Base-by-base conservation (phyloP, 2,888 invertebrate genomes). In the Herminia tarsipennalis region DNA sequence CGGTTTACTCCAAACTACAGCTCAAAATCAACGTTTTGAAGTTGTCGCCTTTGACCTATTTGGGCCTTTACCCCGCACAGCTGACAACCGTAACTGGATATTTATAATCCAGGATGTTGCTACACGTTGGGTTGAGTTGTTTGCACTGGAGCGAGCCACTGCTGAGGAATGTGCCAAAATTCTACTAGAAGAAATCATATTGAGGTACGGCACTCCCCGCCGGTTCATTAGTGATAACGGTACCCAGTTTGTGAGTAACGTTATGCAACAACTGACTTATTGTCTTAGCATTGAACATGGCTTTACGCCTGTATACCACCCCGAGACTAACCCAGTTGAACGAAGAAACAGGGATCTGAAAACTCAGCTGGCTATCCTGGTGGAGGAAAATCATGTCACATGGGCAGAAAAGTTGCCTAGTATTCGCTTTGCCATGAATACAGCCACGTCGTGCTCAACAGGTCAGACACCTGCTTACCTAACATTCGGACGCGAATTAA, bases 41-140 rank as follows among this genome's bases (percentile, higher is more conserved):
- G 59, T 67, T 0, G 4, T 80, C 0, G 44, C 76, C 0, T 51
- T 76, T 6, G 78, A 78, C 24, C 22, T 78, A 0, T 77, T 77
- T 39, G 46, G 46, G 0, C 36, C 47, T 5, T 6, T 46, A 8
- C 46, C 40, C n/a, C n/a, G 28, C 28, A 28, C 8, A 6, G 13
- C 28, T 14, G 28, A 8, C 13, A 28, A 28, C 28, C n/a, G 17
- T 4, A 28, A 12, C 17, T 67, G 65, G 61, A 55, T 65, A 6
- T 44, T 68, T 0, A 55, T 66, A 5, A 37, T 52, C 0, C 63
- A 68, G 52, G 70, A 70, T 29, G 21, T 53, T 0, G 59, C 63
- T 2, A 59, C 56, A 4, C 21, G 65, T 4, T 67, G 65, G 68
- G 38, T 72, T 0, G 61, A 70, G 33, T 6, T 71, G 2, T 71